Base-by-base conservation (phyloP, 1,140 invertebrate species). In the Pachyrhynchus sulphureomaculatus region DNA sequence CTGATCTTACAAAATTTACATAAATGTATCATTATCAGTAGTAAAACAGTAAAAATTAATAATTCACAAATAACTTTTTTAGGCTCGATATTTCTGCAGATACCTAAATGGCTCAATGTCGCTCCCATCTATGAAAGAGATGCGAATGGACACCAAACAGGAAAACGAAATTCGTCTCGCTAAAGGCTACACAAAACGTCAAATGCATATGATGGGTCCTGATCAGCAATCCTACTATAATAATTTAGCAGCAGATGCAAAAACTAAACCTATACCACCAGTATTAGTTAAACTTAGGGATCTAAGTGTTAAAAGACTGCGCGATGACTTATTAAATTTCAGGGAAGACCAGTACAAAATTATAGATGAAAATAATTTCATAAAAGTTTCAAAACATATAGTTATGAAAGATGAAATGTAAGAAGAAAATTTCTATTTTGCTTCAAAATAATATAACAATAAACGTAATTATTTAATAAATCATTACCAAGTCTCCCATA, bases 141-240 rank as follows among this genome's bases (percentile, higher is more conserved):
- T 91, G 88, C 53, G 81, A 2, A 64, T 66, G 2, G 85, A 88
- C 53, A 82, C 81, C 13, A 69, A 79, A 49, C 51, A 73, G 3
- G 85, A 88, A 59, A 70, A 82, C 36, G 41, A 77, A 41, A 64
- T 68, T 10, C 71, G 78, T 39, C 68, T 73, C 33, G 66, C 67
- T 9, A 72, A 70, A 39, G 84, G 84, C 5, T 71, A 84, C 8
- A 68, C 76, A 0, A 77, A 78, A 33, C 74, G 78, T 13, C 79
- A 88, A 68, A 85, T 84, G 24, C 87, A 88, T 67, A 75, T 79
- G 70, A 83, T 88, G 82, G 83, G 84, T 4, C 65, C 71, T 24
- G 71, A 79, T 15, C 80, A 82, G 80, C 72, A 73, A 4, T 34
- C 42, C 5, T 89, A 88, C 72, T 85, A 84, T 69, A 76, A 84